Base-by-base conservation (phyloP, 2,113 vertebrate genomes). In the Myiozetetes cayanensis region DNA sequence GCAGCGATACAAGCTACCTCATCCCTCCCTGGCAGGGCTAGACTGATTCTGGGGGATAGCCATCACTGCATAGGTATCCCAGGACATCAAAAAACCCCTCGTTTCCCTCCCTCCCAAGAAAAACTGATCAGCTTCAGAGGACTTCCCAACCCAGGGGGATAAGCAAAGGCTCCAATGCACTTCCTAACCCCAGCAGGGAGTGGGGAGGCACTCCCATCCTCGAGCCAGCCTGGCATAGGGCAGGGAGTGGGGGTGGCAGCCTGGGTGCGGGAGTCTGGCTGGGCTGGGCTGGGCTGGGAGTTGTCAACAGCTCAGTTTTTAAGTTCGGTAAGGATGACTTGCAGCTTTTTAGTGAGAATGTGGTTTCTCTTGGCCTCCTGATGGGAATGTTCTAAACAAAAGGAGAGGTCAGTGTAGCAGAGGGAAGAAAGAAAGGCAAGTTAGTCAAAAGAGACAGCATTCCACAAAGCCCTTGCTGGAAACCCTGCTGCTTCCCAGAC, bases 311-410 rank as follows among this genome's bases (percentile, higher is more conserved):
- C 87, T 96, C 90, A 95, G 95, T 88, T 95, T 92, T 91, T 96
- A 77, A 97, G 92, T 85, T 97, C 91, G 85, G 91, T 95, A 56
- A 97, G 95, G 90, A 96, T 90, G 41, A 96, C 89, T 80, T 70
- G 49, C 71, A 96, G 93, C 53, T 97, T 94, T 24, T 90, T 97
- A 94, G 85, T 93, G 83, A 96, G 96, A 85, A 96, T 76, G 24
- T 47, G 41, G 37, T 82, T 96, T 97, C 94, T 96, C 92, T 96
- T 86, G 30, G 84, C 90, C 95, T 97, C 95, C 94, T 94, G 91
- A 74, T 80, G 79, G 78, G 91, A 97, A 50, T 37, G 39, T n/a
- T 94, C 94, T 97, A 91, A 44, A 82, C 92, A 81, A 61, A 77
- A 68, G 3, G 56, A 85, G 66, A 81, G 52, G 13, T 72, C 74